Evolutionary conservation across 2,888 invertebrate species (phyloP), one percentile per base, ranked within the genome.

Genomic region (Octodonta nipae): DNA sequence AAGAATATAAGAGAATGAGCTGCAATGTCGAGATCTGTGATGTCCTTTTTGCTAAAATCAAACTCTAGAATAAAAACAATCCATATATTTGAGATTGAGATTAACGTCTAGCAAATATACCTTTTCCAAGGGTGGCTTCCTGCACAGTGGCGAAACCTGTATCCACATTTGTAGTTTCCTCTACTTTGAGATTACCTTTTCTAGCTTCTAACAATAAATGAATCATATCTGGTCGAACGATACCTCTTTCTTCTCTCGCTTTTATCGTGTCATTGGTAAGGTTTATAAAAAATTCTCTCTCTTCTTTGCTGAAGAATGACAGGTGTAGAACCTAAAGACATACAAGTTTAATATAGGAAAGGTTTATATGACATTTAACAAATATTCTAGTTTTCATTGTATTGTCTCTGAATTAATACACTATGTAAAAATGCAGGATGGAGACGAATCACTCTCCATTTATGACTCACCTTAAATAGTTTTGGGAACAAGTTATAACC

Each of bases 171-270:
- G 27, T 32, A 12, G 37, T 32, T 32, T 43, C 43, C 26, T 44
- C 44, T 2, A 40, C 30, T 13, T 40, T 37, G 3, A 32, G 8
- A 4, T 41, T 32, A 13, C 50, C 50, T 38, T 51, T 52, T 32
- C 45, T 41, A 1, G 52, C 58, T 35, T 71, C 66, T 61, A 72
- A 61, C n/a, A 73, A 41, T 3, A 73, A 44, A 34, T 73, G 68
- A 7, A 73, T 64, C 69, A 73, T 70, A 43, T 73, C 73, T 0
- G 67, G 67, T 34, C 73, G 50, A 2, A 65, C 55, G 4, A 71
- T 61, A 0, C 61, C 59, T 20, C 66, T 52, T 25, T 63, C 58
- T 24, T 64, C 60, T 7, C 72, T 58, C 3, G 55, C 49, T 26
- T 60, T 57, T 26, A 72, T 62, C 0, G 67, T 67, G 1, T 56